Percentiles rank a stretch among this genome's conserved stretches.
Conservation (phyloP, 2,888 invertebrate genomes). For the Diarsia brunnea region DNA sequence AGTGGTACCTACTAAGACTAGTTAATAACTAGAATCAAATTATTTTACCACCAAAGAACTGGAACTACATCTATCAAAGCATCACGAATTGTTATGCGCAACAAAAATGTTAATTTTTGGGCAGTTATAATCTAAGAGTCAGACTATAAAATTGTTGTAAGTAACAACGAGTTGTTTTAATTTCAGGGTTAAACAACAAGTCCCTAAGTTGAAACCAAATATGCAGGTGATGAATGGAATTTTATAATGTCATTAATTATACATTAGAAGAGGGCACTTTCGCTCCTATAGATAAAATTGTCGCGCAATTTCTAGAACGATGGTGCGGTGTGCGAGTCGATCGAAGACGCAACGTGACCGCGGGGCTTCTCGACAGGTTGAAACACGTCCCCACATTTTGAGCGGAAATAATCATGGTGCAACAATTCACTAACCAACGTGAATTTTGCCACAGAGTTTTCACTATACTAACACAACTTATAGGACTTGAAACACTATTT, state of each 20-base stretch:
- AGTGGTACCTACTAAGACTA: not conserved
- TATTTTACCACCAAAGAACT: slow-evolving; percentile 4
- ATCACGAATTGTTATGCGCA: not conserved
- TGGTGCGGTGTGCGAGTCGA: slow-evolving; percentile 16
- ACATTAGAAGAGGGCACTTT: slow-evolving; percentile 34
- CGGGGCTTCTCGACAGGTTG: slow-evolving; percentile 63
- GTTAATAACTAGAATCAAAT: slow-evolving; percentile 5
- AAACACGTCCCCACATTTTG: slow-evolving; percentile 61
- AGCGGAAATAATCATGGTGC: slow-evolving; percentile 28
- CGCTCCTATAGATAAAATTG: slow-evolving; percentile 16
- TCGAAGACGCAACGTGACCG: slow-evolving; percentile 59
- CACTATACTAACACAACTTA: not conserved
- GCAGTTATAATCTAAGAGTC: not conserved
- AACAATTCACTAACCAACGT: slow-evolving; percentile 18
- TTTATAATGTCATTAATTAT: slow-evolving; percentile 46
- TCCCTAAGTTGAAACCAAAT: slow-evolving; percentile 28
- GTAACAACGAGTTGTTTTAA: not conserved
- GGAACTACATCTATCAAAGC: slow-evolving; percentile 2
- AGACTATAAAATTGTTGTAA: slow-evolving; percentile 1
- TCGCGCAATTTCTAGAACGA: slow-evolving; percentile 65
- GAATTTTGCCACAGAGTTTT: not conserved
- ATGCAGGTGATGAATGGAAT: slow-evolving; percentile 34
- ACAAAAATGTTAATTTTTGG: not conserved
- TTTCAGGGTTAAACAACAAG: slow-evolving; percentile 41
- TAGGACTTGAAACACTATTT: not conserved